Evolutionary conservation across 2,888 invertebrate genomes (phyloP).

Genomic region (Nezara viridula): DNA sequence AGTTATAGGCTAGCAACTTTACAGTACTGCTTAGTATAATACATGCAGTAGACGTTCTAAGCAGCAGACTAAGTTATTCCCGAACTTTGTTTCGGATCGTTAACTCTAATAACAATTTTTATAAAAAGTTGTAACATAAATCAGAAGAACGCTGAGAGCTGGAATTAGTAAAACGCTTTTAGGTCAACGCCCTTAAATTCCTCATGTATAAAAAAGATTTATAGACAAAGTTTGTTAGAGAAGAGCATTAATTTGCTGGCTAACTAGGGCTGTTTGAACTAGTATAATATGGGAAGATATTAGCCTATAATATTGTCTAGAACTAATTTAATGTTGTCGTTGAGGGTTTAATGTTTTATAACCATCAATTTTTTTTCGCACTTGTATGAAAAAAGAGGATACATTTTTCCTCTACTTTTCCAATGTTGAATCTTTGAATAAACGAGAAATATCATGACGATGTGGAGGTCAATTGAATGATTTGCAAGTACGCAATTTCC

Average conservation of each 20-base stretch:
- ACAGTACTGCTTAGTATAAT: not conserved
- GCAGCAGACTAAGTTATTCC: not conserved
- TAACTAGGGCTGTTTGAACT: not conserved
- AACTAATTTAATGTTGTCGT: not conserved
- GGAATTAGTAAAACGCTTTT: not conserved
- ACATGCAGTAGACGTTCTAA: not conserved
- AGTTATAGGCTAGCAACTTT: not conserved
- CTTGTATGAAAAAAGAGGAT: too few relatives aligned
- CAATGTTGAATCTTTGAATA: too few relatives aligned
- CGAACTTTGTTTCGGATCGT: not conserved
- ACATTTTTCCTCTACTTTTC: too few relatives aligned
- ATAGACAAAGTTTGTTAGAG: not conserved
- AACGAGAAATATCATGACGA: too few relatives aligned
- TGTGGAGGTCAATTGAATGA: too few relatives aligned
- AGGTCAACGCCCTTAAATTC: not conserved
- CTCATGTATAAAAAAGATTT: not conserved
- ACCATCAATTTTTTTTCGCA: too few relatives aligned
- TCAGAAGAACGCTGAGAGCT: not conserved
- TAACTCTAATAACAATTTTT: not conserved
- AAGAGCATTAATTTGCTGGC: not conserved
- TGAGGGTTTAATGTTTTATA: not conserved
- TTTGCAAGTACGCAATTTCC: too few relatives aligned
- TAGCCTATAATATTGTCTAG: not conserved
- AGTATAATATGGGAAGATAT: not conserved
- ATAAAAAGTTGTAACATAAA: not conserved